These are phyloP conservation scores for Microctenopoma lineatum DNA, from an alignment of 2,797 vertebrate species.

Conservation along the genomic window DNA sequence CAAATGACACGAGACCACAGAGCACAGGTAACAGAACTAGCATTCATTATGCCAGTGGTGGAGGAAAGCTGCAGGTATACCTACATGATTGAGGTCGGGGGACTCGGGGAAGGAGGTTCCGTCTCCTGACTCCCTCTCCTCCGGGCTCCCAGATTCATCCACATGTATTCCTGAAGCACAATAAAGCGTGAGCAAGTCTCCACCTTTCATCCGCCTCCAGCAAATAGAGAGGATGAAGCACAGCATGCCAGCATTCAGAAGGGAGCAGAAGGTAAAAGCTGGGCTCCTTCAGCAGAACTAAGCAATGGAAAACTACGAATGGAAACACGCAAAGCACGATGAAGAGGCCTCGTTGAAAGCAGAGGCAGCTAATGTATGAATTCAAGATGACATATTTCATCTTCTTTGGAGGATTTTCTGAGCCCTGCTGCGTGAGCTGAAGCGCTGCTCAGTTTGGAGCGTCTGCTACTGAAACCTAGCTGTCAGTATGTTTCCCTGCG, in stretches of 20 bases:
- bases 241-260: constrained; percentile 34
- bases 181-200: constrained; percentile 71
- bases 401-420: constrained; percentile 8
- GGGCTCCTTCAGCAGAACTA: constrained; percentile 22
- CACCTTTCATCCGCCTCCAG: constrained; percentile 53
- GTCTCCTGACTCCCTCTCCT: constrained; percentile 96
- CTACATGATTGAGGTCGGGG: constrained; percentile 92
- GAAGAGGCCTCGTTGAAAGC: constrained; percentile 18
- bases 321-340: constrained; percentile 22
- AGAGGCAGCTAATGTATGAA: constrained; percentile 38
- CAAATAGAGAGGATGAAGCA: constrained; percentile 53
- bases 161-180: constrained; percentile 87
- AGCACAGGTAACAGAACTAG: constrained; percentile 46
- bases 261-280: constrained; percentile 42
- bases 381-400: background rate
- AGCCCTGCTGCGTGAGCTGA: background rate
- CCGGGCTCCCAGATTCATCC: constrained; percentile 87
- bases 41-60: constrained; percentile 41
- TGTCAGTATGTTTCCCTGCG: background rate
- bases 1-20: constrained; percentile 56
- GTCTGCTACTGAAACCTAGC: background rate
- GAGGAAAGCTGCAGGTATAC: constrained; percentile 63
- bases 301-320: constrained; percentile 31
- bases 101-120: constrained; percentile 98
- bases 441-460: too few species aligned